phyloP scores from a whole-genome alignment of 2,888 invertebrate species.

The Seladonia tumulorum region DNA sequence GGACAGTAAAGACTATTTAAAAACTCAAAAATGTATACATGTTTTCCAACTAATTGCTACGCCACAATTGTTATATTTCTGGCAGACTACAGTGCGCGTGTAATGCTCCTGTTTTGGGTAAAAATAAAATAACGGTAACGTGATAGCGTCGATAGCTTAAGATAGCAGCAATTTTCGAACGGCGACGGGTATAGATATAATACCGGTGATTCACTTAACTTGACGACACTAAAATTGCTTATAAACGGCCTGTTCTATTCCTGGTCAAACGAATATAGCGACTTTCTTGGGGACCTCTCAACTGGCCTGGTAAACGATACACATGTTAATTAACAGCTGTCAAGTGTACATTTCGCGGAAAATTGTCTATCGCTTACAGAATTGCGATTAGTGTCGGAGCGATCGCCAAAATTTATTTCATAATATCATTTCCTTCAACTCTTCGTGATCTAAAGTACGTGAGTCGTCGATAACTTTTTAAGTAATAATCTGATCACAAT shows the following conservation, averaged over 20 bases:
- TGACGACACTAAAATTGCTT: constrained; percentile 9
- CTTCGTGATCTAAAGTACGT: background rate
- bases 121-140: constrained; percentile 11
- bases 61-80: background rate
- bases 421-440: background rate
- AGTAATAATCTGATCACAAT: background rate
- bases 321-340: background rate
- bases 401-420: background rate
- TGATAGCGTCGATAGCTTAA: background rate
- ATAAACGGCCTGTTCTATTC: constrained; percentile 9
- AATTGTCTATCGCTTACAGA: background rate
- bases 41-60: background rate
- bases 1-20: no score
- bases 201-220: background rate
- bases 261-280: background rate
- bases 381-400: background rate
- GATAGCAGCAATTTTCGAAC: constrained; percentile 1
- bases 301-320: background rate
- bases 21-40: background rate
- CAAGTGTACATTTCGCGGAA: background rate
- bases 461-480: no score
- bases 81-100: background rate
- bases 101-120: background rate
- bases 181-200: background rate
- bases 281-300: background rate